Evolutionary conservation across 1,140 invertebrate genomes (phyloP).

Genomic region (Hermatobates lingyangjiaoensis): DNA sequence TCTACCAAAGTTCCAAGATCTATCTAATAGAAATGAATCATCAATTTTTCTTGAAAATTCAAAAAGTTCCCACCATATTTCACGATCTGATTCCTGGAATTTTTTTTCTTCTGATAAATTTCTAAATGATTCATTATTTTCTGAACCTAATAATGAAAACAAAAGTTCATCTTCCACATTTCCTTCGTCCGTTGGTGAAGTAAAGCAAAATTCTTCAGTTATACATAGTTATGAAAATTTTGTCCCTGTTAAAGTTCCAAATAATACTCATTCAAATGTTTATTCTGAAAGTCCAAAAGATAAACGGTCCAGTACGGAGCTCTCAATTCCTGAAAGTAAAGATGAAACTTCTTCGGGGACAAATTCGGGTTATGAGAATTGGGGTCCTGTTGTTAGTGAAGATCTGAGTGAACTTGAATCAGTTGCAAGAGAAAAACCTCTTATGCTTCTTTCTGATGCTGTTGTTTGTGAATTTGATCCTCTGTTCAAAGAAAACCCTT

Average conservation of each 20-base stretch:
- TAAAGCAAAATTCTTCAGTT: background rate
- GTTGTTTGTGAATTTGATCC: constrained; percentile 21
- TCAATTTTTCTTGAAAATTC: constrained; percentile 20
- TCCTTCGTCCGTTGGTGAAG: background rate
- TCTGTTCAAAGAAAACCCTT: constrained; percentile 15
- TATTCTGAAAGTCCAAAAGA: background rate
- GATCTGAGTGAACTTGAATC: constrained; percentile 14
- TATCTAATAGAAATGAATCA: constrained; percentile 24
- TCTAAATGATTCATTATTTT: constrained; percentile 15
- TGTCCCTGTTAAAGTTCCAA: background rate
- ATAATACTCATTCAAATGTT: background rate
- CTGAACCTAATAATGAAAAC: constrained; percentile 13
- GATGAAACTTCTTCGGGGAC: constrained; percentile 9
- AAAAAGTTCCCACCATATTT: constrained; percentile 17
- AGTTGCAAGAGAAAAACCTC: background rate
- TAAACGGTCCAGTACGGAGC: background rate
- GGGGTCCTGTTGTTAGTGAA: background rate
- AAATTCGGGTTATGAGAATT: constrained; percentile 25
- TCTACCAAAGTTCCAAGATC: constrained; percentile 14
- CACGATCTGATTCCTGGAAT: constrained; percentile 32
- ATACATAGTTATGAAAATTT: constrained; percentile 1
- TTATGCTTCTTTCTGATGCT: constrained; percentile 1
- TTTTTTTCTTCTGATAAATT: constrained; percentile 28
- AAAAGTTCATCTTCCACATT: background rate
- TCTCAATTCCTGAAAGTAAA: constrained; percentile 12